These are phyloP conservation scores for Rhodeus uyekii DNA, from an alignment of 2,797 vertebrate species.

Conservation along the genomic window DNA sequence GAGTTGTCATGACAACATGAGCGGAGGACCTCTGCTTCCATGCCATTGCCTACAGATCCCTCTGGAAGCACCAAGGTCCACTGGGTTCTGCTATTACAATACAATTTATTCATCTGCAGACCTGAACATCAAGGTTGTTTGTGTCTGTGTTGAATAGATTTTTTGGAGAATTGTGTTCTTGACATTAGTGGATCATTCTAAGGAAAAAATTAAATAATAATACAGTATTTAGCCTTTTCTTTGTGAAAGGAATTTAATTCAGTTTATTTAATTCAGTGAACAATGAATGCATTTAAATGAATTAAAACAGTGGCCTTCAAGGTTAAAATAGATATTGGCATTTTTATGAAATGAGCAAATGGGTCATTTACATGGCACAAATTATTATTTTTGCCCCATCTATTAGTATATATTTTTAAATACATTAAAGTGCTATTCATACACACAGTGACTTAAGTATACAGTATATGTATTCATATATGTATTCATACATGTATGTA, in stretches of 20 bases:
- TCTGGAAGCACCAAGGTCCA: constrained; percentile 71
- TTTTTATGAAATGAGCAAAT: neutral
- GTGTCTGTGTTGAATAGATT: neutral
- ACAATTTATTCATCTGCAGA: constrained; percentile 52
- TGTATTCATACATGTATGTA: too few relatives aligned
- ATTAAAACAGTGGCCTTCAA: neutral
- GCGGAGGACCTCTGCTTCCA: constrained; percentile 65
- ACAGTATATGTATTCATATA: too few relatives aligned
- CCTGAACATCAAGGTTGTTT: constrained; percentile 26
- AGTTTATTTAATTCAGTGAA: neutral
- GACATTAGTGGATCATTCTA: neutral
- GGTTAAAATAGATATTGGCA: neutral
- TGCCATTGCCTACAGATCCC: constrained; percentile 73
- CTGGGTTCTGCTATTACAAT: constrained; percentile 30
- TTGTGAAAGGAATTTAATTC: too few relatives aligned
- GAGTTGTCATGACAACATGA: constrained; percentile 62
- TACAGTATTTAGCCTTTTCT: too few relatives aligned
- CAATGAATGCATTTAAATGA: too few relatives aligned
- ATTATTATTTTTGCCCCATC: neutral
- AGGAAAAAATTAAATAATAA: too few relatives aligned
- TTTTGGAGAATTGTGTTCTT: neutral
- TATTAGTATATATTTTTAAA: too few relatives aligned
- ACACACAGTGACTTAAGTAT: neutral
- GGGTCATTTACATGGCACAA: neutral
- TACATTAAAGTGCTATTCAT: neutral